Evolutionary conservation across 2,888 invertebrate species (phyloP).

Genomic region (Esperia sulphurella): DNA sequence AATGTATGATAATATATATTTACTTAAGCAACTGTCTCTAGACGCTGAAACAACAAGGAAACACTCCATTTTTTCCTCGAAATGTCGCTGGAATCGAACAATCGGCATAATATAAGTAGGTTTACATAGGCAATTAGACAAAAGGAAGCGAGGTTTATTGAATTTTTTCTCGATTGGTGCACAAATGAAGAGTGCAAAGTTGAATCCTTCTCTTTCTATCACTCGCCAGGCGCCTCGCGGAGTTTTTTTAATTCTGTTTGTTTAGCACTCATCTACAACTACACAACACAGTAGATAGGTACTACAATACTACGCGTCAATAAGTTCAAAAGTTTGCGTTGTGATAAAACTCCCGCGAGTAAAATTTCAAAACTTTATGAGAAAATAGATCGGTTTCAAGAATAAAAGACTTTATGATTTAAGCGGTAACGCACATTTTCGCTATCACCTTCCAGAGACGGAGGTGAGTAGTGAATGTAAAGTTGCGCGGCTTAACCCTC

Average conservation of each 20-base stretch:
- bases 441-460: constrained; percentile 43
- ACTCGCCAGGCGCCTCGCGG: constrained; percentile 36
- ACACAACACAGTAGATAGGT: constrained; percentile 8
- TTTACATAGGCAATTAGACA: constrained; percentile 73
- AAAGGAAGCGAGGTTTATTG: constrained; percentile 73
- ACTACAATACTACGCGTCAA: not conserved
- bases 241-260: constrained; percentile 59
- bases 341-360: constrained; percentile 34
- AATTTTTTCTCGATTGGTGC: constrained; percentile 75
- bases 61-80: constrained; percentile 38
- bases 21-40: constrained; percentile 20
- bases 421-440: constrained; percentile 34
- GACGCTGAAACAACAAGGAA: constrained; percentile 25
- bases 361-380: constrained; percentile 45
- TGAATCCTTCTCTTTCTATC: constrained; percentile 60
- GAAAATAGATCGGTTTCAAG: constrained; percentile 13
- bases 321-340: constrained; percentile 24
- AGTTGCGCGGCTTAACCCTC: constrained; percentile 62
- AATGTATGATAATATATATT: constrained; percentile 9
- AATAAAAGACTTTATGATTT: constrained; percentile 33
- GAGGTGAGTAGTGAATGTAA: constrained; percentile 47
- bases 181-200: constrained; percentile 69
- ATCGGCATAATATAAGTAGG: constrained; percentile 51
- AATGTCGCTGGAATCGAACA: constrained; percentile 51
- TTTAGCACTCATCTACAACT: constrained; percentile 23